Evolutionary conservation across 2,888 invertebrate species (phyloP).

Genomic region (Andrena chrysosceles): DNA sequence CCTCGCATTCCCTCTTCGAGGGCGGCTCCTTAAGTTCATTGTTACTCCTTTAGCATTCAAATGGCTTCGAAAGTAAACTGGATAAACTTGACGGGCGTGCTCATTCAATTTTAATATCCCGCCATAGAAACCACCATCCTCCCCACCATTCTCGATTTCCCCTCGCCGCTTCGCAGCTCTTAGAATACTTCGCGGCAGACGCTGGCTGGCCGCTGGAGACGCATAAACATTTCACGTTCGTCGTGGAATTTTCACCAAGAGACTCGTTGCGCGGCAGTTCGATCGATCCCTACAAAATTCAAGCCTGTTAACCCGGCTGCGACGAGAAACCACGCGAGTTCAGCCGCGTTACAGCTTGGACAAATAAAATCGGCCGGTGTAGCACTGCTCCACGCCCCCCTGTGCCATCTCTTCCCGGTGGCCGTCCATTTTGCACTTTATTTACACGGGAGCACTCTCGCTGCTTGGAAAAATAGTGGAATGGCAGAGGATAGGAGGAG

Average conservation of each 20-base stretch:
- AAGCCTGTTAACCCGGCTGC: not conserved
- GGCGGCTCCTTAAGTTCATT: conserved; percentile 43
- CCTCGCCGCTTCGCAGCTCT: not conserved
- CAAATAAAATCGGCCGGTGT: conserved; percentile 14
- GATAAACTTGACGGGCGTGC: not conserved
- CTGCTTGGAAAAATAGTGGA: not conserved
- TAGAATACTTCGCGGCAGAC: not conserved
- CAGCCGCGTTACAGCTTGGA: conserved; percentile 15
- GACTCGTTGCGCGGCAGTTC: conserved; percentile 24
- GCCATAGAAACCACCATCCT: not conserved
- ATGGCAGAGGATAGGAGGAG: not conserved
- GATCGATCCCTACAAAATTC: conserved; percentile 29
- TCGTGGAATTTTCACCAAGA: conserved; percentile 16
- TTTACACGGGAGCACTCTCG: not conserved
- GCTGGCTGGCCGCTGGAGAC: not conserved
- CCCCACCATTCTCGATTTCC: too few species aligned
- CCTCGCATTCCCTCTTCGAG: conserved; percentile 10
- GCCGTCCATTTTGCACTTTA: not conserved
- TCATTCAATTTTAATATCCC: not conserved
- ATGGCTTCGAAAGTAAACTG: conserved; percentile 50
- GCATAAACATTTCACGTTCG: not conserved
- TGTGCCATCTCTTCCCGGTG: not conserved
- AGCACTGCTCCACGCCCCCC: not conserved
- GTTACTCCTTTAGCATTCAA: conserved; percentile 56
- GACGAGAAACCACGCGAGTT: not conserved